These are phyloP conservation scores for Scaptomyza parva DNA, from an alignment of 2,888 invertebrate species.

Conservation along the genomic window DNA sequence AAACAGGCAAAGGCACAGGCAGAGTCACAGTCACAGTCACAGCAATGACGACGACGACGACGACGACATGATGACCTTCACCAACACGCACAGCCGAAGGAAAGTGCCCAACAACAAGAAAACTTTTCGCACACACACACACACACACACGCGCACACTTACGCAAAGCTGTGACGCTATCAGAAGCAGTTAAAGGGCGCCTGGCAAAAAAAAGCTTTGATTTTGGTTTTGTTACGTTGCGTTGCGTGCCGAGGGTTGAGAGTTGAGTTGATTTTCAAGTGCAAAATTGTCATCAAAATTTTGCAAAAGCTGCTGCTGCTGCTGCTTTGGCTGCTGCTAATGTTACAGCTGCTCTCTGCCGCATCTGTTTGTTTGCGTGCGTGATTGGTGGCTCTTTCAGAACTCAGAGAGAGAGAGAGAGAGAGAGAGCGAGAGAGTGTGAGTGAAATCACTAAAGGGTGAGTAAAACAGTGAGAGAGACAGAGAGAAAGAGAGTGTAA, in stretches of 20 bases:
- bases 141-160: conserved; percentile 26
- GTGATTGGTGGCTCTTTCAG: conserved; percentile 15
- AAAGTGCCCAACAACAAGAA: conserved; percentile 60
- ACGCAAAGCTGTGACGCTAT: conserved; percentile 52
- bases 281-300: conserved; percentile 72
- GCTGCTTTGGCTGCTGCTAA: conserved; percentile 11
- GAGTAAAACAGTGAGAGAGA: neutral
- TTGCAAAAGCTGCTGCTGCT: conserved; percentile 38
- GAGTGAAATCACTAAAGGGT: neutral
- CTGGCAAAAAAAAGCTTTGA: conserved; percentile 65
- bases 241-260: conserved; percentile 46
- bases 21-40: no score
- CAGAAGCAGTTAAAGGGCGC: conserved; percentile 41
- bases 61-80: conserved; percentile 82
- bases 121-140: conserved; percentile 61
- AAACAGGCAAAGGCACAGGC: conserved; percentile 25
- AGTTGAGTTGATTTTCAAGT: conserved; percentile 67
- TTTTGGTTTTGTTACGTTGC: conserved; percentile 40
- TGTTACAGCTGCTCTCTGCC: conserved; percentile 2
- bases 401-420: conserved; percentile 8
- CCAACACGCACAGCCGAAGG: conserved; percentile 68
- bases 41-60: conserved; percentile 34
- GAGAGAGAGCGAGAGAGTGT: conserved; percentile 14
- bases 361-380: conserved; percentile 16
- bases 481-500: conserved; percentile 21